Base-by-base conservation (phyloP, 2,888 invertebrate genomes). In the Myopa tessellatipennis region DNA sequence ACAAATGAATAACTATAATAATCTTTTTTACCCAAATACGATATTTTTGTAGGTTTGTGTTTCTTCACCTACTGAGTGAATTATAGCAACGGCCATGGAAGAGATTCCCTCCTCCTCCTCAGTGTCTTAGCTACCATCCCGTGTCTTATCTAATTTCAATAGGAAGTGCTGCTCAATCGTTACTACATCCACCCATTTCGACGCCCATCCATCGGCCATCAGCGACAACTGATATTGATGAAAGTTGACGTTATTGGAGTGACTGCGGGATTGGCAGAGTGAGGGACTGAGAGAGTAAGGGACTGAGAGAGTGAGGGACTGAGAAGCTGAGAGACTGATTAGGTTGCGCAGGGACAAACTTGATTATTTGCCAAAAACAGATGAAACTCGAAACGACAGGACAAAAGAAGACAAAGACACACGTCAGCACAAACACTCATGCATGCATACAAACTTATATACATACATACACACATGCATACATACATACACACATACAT, bases 291-390 rank as follows among this genome's bases (percentile, higher is more conserved):
- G 26, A 2, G 26, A 61, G 2, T 6, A 4, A 14, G 58, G 18
- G 52, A 52, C 55, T 26, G 55, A 16, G 26, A 16, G 72, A 4
- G 61, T 67, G 74, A 77, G 78, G 76, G 14, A 58, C n/a, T 79
- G 76, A 74, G 79, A 79, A 73, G 26, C 26, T 26, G 26, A 26
- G 26, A 78, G 79, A 80, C 79, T 78, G 80, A 81, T 79, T 80
- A 79, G 78, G 61, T 71, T 75, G 72, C 72, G 45, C 16, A 40
- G 52, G 63, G 50, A 26, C 60, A 75, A 80, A 79, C 79, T 77
- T 82, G 82, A 82, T 82, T 82, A 81, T 82, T 82, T 82, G 82
- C 82, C 82, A 82, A 82, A 82, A 82, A 81, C 81, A 82, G 82
- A 80, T 77, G 76, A 60, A 68, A 58, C 68, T 60, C 36, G 52